Evolutionary conservation across 2,888 invertebrate species (phyloP), one percentile per base, ranked within the genome.

Genomic region (Hydrotaea cyrtoneurina): DNA sequence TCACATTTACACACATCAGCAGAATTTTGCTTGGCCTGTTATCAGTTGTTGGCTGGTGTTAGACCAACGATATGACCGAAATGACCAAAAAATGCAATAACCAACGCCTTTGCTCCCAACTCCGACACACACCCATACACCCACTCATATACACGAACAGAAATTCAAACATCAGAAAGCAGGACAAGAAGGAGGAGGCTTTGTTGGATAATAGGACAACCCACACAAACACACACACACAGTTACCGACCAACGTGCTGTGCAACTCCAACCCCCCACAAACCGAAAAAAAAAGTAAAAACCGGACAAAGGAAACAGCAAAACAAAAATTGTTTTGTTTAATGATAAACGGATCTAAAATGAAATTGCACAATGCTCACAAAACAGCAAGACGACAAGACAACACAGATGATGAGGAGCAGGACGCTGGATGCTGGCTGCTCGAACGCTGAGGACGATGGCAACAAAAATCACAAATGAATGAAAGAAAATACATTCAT

Each of bases 281-380:
- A 39, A 36, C 8, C 36, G 17, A 17, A 17, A 75, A 55, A 71
- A 71, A 36, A 36, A 39, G 10, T 13, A 74, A 21, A 19, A 69
- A 75, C 57, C 57, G 19, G 21, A 79, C 59, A 82, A 69, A 69
- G 69, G 59, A 57, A 73, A 62, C 7, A 19, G 46, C 46, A 69
- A 53, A 79, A 62, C 46, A 74, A 72, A 78, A 73, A 80, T 66
- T 72, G 77, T 53, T 73, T 46, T 43, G 55, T 75, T 77, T 74
- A 82, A 80, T 78, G 80, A 82, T 78, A 80, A 80, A 78, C 74
- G 74, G 79, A 85, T 77, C 64, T 73, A 50, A 82, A 85, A 85
- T 55, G 69, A 73, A 82, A 82, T 57, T 77, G 76, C 78, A 78
- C 26, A 84, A 84, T 73, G 50, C 66, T 79, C 43, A 39, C 39